Base-by-base conservation (phyloP, 2,888 invertebrate species). In the Tachina lurida region DNA sequence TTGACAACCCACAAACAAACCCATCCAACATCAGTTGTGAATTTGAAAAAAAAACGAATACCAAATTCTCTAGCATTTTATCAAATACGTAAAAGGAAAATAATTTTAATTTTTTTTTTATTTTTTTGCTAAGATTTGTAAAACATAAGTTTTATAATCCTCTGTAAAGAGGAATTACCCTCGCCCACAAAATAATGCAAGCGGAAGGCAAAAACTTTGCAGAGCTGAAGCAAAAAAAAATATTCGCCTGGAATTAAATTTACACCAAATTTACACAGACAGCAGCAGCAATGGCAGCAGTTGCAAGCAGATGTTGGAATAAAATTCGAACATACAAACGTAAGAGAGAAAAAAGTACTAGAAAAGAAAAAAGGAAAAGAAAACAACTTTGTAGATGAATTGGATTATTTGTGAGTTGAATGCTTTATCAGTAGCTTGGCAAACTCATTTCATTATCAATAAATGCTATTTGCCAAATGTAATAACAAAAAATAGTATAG, bases 181-280 rank as follows among this genome's bases (percentile, higher is more conserved):
- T 19, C 19, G 9, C 10, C 41, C 39, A 60, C 39, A 17, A 58
- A 49, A 43, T 17, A 49, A 31, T 47, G 54, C 5, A 63, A 78
- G 45, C 47, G 39, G 13, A 78, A 73, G 60, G 22, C 62, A 49
- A 39, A 31, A 73, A 39, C 12, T 45, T 73, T 54, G 17, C 15
- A 49, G 54, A 10, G 49, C 43, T 43, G 17, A 67, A 39, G 22
- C 3, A 68, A n/a, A 13, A 9, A 22, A 71, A 45, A 60, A 74
- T 31, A 56, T 56, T 68, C 71, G 22, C 56, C 41, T 62, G 56
- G 83, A 90, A 90, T 90, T 90, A 90, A 90, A 90, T 90, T 90
- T 90, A 90, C 90, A 89, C 90, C 90, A 90, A 90, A 90, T 90
- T 90, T 89, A 88, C 89, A 87, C 89, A 89, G 89, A 89, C 90